These are phyloP conservation scores for Plestiodon gilberti DNA, from an alignment of 2,113 vertebrate genomes.

Conservation along the genomic window DNA sequence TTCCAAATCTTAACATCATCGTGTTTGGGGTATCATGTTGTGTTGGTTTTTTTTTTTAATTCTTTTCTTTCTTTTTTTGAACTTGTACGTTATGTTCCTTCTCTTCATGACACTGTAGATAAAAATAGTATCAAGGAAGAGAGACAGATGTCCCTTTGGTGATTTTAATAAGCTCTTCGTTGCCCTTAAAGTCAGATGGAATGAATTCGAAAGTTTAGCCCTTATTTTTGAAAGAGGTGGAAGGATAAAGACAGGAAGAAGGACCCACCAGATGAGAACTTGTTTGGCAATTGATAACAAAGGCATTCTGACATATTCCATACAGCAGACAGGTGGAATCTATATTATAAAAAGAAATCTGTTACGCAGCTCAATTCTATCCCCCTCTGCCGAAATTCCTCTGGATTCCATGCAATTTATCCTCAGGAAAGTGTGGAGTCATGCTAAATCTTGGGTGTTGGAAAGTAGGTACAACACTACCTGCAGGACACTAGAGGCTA, in stretches of 20 bases:
- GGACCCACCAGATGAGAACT: rapidly evolving
- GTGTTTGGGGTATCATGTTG: not conserved
- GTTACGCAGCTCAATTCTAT: no score
- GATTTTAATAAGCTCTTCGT: constrained; percentile 30
- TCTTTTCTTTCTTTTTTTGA: not conserved
- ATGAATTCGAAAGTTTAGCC: constrained; percentile 14
- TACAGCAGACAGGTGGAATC: not conserved
- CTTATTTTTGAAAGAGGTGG: constrained; percentile 32
- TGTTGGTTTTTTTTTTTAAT: not conserved
- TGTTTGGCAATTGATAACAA: rapidly evolving
- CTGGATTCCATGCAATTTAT: no score
- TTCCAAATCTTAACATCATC: constrained; percentile 48
- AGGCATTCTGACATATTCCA: constrained; percentile 13
- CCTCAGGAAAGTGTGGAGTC: no score
- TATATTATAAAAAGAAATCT: no score
- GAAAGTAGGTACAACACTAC: no score
- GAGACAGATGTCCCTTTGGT: constrained; percentile 43
- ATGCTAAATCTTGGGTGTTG: no score
- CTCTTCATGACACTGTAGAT: constrained; percentile 42
- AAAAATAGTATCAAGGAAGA: constrained; percentile 39
- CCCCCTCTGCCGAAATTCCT: no score
- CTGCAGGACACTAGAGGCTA: no score
- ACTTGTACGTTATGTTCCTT: constrained; percentile 4
- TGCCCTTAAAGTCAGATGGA: constrained; percentile 24
- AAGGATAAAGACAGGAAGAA: not conserved